Evolutionary conservation across 2,888 invertebrate species (phyloP).

Genomic region (Eristalis arbustorum): DNA sequence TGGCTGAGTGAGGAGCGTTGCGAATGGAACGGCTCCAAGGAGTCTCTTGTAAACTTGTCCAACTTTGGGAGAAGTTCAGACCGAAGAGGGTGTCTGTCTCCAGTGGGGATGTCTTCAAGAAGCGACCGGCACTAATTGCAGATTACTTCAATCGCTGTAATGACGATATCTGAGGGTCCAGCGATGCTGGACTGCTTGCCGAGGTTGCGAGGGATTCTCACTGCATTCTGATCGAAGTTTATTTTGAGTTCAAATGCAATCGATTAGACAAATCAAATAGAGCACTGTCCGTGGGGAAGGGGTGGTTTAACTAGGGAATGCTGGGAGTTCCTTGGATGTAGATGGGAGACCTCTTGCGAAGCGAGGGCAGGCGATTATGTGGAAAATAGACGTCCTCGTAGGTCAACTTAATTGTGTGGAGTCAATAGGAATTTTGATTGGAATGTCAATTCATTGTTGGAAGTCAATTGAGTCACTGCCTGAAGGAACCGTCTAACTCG

Average conservation of each 20-base stretch:
- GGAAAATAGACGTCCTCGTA: neutral
- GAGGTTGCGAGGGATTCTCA: neutral
- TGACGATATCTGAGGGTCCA: conserved; percentile 13
- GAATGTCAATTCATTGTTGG: no score
- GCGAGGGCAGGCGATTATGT: neutral
- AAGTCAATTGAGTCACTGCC: no score
- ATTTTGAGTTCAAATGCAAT: conserved; percentile 15
- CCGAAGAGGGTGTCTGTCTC: neutral
- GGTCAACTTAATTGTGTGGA: neutral
- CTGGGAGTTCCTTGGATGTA: neutral
- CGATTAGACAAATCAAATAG: conserved; percentile 35
- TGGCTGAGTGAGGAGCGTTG: neutral
- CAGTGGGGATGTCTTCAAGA: conserved; percentile 4
- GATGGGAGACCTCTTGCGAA: neutral
- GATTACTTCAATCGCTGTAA: conserved; percentile 35
- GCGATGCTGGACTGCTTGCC: neutral
- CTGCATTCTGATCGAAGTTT: conserved; percentile 28
- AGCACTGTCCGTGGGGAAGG: neutral
- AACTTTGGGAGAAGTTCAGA: conserved; percentile 21
- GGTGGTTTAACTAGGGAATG: no score
- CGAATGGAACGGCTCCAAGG: neutral
- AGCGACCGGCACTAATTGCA: conserved; percentile 32
- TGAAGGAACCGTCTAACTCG: no score
- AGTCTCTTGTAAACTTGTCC: neutral
- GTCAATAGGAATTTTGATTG: neutral